Percentiles rank a stretch among this genome's conserved stretches.
Conservation (phyloP, 2,888 invertebrate species). For the Cheilosia soror region DNA sequence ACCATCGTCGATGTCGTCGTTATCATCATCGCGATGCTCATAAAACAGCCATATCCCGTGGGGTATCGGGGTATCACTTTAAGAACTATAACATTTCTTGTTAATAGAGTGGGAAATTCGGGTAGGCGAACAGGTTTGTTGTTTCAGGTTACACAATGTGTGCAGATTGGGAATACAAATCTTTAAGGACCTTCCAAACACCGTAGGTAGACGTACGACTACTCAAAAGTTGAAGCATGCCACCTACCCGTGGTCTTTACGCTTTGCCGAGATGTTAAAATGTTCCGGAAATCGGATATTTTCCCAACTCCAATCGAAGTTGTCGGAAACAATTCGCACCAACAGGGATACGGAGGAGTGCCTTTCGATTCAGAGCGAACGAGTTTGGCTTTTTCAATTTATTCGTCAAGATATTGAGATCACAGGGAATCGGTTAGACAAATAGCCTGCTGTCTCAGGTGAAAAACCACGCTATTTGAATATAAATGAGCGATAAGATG, state of each 20-base stretch:
- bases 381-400: neutral
- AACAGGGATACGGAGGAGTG: no score
- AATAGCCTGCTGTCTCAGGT: slow-evolving; percentile 64
- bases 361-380: slow-evolving; percentile 14
- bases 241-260: no score
- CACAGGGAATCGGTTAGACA: slow-evolving; percentile 45
- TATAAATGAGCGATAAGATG: slow-evolving; percentile 49
- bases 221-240: slow-evolving; percentile 6
- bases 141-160: slow-evolving; percentile 18
- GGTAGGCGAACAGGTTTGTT: slow-evolving; percentile 30
- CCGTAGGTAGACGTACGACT: neutral
- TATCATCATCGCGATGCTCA: no score
- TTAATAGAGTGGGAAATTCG: slow-evolving; percentile 51
- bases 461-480: slow-evolving; percentile 59
- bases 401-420: slow-evolving; percentile 30
- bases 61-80: slow-evolving; percentile 14
- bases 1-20: no score
- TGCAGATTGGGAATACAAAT: neutral
- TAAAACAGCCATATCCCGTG: no score
- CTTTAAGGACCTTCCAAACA: neutral
- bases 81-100: slow-evolving; percentile 48
- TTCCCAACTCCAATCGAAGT: neutral
- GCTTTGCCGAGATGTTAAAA: slow-evolving; percentile 5
- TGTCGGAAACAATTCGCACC: no score
- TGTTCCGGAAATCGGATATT: slow-evolving; percentile 35